These are phyloP conservation scores for Tenebrio molitor DNA, from an alignment of 1,140 invertebrate species.

Conservation along the genomic window DNA sequence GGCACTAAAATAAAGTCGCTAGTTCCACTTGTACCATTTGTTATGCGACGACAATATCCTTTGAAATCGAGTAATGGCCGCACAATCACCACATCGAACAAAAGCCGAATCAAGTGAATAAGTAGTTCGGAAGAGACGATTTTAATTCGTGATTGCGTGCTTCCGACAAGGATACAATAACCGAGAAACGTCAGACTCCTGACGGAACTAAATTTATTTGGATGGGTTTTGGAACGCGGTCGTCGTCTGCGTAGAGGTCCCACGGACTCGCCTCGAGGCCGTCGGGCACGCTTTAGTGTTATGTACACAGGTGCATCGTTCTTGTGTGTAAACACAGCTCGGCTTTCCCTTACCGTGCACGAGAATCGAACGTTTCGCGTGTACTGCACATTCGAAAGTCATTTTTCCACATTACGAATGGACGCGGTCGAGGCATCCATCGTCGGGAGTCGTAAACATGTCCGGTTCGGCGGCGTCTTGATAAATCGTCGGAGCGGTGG, in stretches of 20 bases:
- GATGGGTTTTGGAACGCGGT: conserved; percentile 2
- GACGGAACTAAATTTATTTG: conserved; percentile 34
- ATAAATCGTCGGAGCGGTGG: not conserved
- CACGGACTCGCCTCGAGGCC: conserved; percentile 18
- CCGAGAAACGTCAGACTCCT: not conserved
- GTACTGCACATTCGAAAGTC: conserved; percentile 21
- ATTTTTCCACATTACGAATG: conserved; percentile 17
- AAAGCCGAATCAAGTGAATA: conserved; percentile 47
- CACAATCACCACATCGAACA: conserved; percentile 34
- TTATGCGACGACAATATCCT: conserved; percentile 28
- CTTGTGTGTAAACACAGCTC: conserved; percentile 34
- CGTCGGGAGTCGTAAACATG: not conserved
- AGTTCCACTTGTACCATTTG: conserved; percentile 30
- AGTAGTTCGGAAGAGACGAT: conserved; percentile 45
- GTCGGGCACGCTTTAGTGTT: conserved; percentile 34
- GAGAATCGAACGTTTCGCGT: conserved; percentile 29
- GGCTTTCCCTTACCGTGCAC: conserved; percentile 25
- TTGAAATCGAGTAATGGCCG: conserved; percentile 23
- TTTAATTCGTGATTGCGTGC: conserved; percentile 32
- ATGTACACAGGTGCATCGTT: conserved; percentile 39
- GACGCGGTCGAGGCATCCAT: not conserved
- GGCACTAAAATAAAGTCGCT: conserved; percentile 8
- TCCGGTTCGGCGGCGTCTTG: not conserved
- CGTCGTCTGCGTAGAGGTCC: conserved; percentile 30
- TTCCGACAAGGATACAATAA: conserved; percentile 39